Evolutionary conservation across 2,888 invertebrate genomes (phyloP), one percentile per base, ranked within the genome.

Genomic region (Neoitamus cyanurus): DNA sequence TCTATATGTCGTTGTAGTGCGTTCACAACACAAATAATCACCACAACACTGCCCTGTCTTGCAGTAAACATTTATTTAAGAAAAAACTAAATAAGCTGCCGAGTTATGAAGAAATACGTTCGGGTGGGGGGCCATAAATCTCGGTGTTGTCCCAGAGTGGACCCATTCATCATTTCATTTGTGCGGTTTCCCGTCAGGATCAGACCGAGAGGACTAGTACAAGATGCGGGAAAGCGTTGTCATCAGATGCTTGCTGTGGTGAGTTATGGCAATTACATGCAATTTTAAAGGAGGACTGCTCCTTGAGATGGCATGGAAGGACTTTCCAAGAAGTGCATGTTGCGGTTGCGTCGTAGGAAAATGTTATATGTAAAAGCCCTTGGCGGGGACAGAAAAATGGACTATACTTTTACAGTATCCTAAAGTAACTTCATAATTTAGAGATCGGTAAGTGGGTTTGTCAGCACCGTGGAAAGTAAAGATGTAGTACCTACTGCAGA

Each of bases 131-230:
- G 28, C 11, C 82, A 82, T 82, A 82, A 82, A 82, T 82, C 82
- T 69, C n/a, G 82, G 28, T 34, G n/a, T 82, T 82, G 69, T 82
- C 69, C 69, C 69, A 36, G 37, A 69, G 34, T 69, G 82, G 68
- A 58, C 34, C 82, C 82, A 82, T 82, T 69, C 82, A 82, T 82
- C 82, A 82, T 82, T 82, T 82, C 11, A 20, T 82, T 82, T 68
- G 25, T 82, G 82, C 37, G 37, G 82, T 82, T 34, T 82, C 69
- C 1, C 25, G 69, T 36, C 69, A 34, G 82, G 82, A 69, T 37
- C 69, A 82, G 31, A 34, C 78, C 58, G 31, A 34, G 78, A 9
- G 20, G 7, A 80, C 25, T n/a, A 31, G 42, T n/a, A 25, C 25
- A 58, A 58, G 58, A 20, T 58, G 58, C 31, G 72, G 72, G 30